These are phyloP conservation scores for Hippocampus mohnikei DNA, from an alignment of 2,113 vertebrate species.

Conservation along the genomic window DNA sequence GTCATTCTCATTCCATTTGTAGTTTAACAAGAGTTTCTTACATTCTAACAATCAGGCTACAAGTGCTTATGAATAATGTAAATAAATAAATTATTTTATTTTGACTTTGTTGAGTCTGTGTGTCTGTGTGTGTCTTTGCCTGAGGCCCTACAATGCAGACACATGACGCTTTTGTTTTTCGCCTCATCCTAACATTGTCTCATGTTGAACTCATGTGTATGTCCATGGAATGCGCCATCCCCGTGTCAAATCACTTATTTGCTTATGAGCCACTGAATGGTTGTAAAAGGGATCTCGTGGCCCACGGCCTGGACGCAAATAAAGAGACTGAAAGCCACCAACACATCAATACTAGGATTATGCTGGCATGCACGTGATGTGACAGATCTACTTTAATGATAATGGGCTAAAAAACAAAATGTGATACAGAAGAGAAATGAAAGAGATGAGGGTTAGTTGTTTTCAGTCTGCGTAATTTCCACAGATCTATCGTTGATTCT, in stretches of 20 bases:
- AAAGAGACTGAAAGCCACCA: not conserved
- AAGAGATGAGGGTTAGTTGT: not conserved
- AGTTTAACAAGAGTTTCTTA: not conserved
- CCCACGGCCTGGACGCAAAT: not conserved
- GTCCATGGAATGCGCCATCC: not conserved
- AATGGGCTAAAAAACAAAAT: not conserved
- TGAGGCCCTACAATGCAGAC: not conserved
- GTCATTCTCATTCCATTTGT: not conserved
- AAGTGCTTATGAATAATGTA: not conserved
- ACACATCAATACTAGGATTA: not conserved
- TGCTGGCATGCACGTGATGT: not conserved
- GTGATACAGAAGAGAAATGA: not conserved
- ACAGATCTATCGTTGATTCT: not conserved
- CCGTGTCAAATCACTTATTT: not conserved
- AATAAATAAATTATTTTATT: not conserved
- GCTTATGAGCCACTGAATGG: not conserved
- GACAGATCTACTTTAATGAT: not conserved
- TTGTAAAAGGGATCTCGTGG: not conserved
- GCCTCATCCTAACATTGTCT: not conserved
- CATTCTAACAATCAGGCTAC: not conserved
- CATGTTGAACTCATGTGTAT: constrained; percentile 10
- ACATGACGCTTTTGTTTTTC: constrained; percentile 8
- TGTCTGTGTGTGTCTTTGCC: not conserved
- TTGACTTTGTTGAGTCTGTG: not conserved
- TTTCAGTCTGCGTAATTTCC: not conserved